These are phyloP conservation scores for Zaprionus taronus DNA, from an alignment of 1,140 invertebrate genomes.

Conservation along the genomic window DNA sequence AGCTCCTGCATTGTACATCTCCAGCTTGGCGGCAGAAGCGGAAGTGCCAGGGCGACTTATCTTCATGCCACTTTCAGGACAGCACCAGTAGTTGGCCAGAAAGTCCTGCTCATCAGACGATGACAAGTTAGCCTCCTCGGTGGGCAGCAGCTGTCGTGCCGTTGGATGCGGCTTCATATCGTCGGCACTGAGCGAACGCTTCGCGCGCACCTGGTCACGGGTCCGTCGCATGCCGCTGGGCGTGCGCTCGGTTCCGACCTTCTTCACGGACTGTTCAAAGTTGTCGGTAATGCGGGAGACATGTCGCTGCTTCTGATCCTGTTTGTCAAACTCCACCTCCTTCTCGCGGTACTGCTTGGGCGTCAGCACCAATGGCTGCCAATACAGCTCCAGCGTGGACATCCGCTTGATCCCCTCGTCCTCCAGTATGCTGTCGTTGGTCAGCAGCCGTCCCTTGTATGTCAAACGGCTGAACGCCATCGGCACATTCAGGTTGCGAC, in stretches of 20 bases:
- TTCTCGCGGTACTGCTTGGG: slow-evolving; percentile 55
- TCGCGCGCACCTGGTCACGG: slow-evolving; percentile 9
- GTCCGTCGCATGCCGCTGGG: not conserved
- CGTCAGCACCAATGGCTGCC: slow-evolving; percentile 65
- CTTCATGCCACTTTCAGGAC: slow-evolving; percentile 9
- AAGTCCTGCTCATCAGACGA: slow-evolving; percentile 55
- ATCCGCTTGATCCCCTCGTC: slow-evolving; percentile 56
- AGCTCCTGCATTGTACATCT: not conserved
- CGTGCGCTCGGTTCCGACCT: slow-evolving; percentile 9
- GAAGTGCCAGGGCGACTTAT: not conserved
- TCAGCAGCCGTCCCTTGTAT: slow-evolving; percentile 55
- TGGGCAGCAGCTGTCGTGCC: not conserved
- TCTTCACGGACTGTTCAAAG: slow-evolving; percentile 32
- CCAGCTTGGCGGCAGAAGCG: not conserved
- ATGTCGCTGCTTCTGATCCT: slow-evolving; percentile 40
- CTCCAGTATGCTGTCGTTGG: slow-evolving; percentile 54
- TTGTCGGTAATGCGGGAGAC: slow-evolving; percentile 11
- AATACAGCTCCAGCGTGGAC: slow-evolving; percentile 64
- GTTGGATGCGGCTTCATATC: not conserved
- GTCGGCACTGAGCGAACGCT: slow-evolving; percentile 10
- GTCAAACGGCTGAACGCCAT: slow-evolving; percentile 68
- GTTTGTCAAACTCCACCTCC: slow-evolving; percentile 56
- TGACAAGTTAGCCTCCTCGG: slow-evolving; percentile 13
- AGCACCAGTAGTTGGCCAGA: slow-evolving; percentile 41
- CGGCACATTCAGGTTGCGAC: slow-evolving; percentile 53